Evolutionary conservation across 2,888 invertebrate species (phyloP).

Genomic region (Athalia circularis): DNA sequence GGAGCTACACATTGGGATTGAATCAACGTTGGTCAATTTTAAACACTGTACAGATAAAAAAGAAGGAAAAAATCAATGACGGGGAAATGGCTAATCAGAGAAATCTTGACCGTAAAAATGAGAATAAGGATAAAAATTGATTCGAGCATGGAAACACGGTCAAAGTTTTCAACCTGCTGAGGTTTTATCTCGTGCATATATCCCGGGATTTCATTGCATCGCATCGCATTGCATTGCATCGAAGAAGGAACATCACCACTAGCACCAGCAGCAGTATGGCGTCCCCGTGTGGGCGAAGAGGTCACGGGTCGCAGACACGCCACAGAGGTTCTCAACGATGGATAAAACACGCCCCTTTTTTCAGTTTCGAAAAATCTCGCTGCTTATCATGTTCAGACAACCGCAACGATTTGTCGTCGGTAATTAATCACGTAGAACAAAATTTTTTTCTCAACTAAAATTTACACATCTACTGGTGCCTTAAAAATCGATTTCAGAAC

Average conservation of each 20-base stretch:
- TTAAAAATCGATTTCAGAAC: no score
- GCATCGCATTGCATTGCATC: conserved; percentile 54
- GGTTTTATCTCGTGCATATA: conserved; percentile 32
- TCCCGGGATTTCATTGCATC: conserved; percentile 52
- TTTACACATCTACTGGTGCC: no score
- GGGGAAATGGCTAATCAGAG: no score
- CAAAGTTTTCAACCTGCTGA: conserved; percentile 55
- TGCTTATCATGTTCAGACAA: background rate
- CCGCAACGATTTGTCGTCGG: background rate
- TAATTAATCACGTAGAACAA: background rate
- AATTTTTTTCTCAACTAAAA: background rate
- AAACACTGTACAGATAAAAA: no score
- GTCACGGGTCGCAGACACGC: conserved; percentile 72
- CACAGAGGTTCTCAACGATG: conserved; percentile 65
- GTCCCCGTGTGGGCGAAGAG: conserved; percentile 71
- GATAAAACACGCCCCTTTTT: conserved; percentile 7
- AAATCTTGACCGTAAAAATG: no score
- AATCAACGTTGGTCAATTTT: no score
- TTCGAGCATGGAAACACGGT: no score
- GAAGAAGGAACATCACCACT: no score
- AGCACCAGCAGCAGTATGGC: conserved; percentile 63
- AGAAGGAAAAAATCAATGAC: no score
- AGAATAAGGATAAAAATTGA: no score
- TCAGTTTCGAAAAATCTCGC: background rate
- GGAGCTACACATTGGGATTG: no score